Base-by-base conservation (phyloP, 2,113 vertebrate species). In the Ophthalmolycus amberensis region DNA sequence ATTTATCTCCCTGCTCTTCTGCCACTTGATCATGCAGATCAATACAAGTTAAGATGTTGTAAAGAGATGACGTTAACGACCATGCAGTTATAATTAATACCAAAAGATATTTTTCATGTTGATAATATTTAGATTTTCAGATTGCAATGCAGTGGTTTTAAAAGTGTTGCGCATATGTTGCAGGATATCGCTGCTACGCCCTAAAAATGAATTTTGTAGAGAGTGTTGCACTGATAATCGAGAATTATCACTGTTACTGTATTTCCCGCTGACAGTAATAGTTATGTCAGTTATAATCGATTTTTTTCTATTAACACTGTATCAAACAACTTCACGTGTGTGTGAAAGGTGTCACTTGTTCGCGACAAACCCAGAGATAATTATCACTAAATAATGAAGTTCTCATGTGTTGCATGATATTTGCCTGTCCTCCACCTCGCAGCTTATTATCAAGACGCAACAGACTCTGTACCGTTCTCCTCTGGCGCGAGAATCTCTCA, bases 381-480 rank as follows among this genome's bases (percentile, higher is more conserved):
- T 52, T 38, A 65, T 18, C 59, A 40, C 54, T 6, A 42, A 59
- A 72, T 9, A 32, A 5, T 46, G 18, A 27, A 58, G 37, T 67
- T 46, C 54, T 27, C 62, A 37, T 82, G 27, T 75, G 73, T 67
- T 63, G 15, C 10, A 38, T 62, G 62, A 40, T 67, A 80, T 44
- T 68, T n/a, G 8, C 27, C 1, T 7, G 15, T 54, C 37, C 27
- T 40, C 5, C 0, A 64, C n/a, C 56, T n/a, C 20, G 12, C 67
- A 54, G 65, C 32, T 74, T 60, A 60, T 88, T 79, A 82, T 86
- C 76, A 58, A 80, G 58, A 44, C 69, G 34, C 6, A 67, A 50
- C 79, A 83, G 75, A 69, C 73, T 65, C 40, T 15, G 4, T 40
- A 37, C 63, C 15, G 63, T 29, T 77, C 62, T 62, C 11, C 27